Conservation (phyloP, 2,797 vertebrate genomes). For the Galagoides demidoff region DNA sequence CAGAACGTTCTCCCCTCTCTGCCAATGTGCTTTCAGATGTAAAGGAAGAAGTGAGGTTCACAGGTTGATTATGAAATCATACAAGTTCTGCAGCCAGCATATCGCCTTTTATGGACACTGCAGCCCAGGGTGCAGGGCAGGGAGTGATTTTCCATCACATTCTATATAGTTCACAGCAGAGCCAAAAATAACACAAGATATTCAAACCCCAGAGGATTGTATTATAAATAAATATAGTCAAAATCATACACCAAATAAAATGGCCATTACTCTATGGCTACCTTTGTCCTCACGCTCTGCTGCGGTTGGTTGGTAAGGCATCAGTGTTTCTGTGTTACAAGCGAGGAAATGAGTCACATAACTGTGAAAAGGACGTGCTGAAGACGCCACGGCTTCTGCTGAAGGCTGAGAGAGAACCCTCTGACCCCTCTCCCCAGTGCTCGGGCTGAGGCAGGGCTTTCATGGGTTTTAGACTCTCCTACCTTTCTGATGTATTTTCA, state of each 20-base stretch:
- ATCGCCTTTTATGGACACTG: conserved; percentile 57
- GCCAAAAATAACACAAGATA: conserved; percentile 48
- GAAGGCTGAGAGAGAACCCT: not conserved
- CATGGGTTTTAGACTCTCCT: not conserved
- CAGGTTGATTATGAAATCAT: conserved; percentile 67
- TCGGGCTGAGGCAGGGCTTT: not conserved
- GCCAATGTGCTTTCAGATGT: not conserved
- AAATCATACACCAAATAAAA: not conserved
- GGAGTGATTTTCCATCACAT: conserved; percentile 53
- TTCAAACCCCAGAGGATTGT: not conserved
- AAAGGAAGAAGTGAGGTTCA: not conserved
- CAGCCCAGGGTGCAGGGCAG: not conserved
- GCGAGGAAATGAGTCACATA: conserved; percentile 74
- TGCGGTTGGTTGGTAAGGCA: not conserved
- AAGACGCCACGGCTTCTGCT: not conserved
- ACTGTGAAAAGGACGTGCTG: not conserved
- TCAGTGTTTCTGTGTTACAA: not conserved
- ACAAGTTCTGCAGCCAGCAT: conserved; percentile 5
- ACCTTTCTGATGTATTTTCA: not conserved
- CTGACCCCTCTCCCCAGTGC: not conserved
- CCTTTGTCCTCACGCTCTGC: not conserved
- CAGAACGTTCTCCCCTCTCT: not conserved
- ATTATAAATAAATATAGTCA: conserved; percentile 10
- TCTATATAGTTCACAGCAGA: conserved; percentile 57
- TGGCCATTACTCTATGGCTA: not conserved